These are phyloP conservation scores for Lasioglossum calceatum DNA, from an alignment of 2,888 invertebrate species.

Conservation along the genomic window DNA sequence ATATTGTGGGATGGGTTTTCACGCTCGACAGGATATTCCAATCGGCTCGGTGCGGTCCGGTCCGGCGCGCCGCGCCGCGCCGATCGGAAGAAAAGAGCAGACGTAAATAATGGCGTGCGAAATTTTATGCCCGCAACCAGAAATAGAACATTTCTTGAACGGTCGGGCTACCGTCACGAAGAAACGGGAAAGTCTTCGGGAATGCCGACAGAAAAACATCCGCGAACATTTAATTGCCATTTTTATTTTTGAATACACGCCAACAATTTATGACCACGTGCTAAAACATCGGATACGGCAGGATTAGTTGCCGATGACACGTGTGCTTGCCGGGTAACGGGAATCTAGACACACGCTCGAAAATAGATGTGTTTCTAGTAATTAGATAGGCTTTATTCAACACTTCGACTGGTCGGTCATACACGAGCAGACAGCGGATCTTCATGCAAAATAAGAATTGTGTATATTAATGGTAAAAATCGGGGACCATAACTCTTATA, in stretches of 20 bases:
- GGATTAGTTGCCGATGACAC: neutral
- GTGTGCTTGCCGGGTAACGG: neutral
- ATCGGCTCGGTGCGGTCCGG: slow-evolving; percentile 25
- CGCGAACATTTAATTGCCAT: neutral
- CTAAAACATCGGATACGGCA: neutral
- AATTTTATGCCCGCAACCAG: slow-evolving; percentile 56
- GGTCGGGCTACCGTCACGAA: neutral
- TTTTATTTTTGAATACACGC: neutral
- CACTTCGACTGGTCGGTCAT: too few species aligned
- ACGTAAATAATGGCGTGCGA: slow-evolving; percentile 59
- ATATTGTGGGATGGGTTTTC: slow-evolving; percentile 54
- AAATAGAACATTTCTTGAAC: slow-evolving; percentile 46
- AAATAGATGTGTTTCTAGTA: neutral
- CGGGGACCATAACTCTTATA: too few species aligned
- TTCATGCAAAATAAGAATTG: too few species aligned
- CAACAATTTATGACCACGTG: neutral
- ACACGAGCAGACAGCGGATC: too few species aligned
- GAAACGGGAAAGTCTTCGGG: slow-evolving; percentile 11
- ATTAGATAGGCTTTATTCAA: too few species aligned
- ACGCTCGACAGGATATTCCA: slow-evolving; percentile 58
- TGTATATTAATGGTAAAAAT: too few species aligned
- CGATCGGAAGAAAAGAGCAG: slow-evolving; percentile 47
- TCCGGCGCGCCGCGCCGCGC: neutral
- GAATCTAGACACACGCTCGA: neutral
- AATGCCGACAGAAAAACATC: neutral